Evolutionary conservation across 2,797 vertebrate species (phyloP).

Genomic region (Trachops cirrhosus): DNA sequence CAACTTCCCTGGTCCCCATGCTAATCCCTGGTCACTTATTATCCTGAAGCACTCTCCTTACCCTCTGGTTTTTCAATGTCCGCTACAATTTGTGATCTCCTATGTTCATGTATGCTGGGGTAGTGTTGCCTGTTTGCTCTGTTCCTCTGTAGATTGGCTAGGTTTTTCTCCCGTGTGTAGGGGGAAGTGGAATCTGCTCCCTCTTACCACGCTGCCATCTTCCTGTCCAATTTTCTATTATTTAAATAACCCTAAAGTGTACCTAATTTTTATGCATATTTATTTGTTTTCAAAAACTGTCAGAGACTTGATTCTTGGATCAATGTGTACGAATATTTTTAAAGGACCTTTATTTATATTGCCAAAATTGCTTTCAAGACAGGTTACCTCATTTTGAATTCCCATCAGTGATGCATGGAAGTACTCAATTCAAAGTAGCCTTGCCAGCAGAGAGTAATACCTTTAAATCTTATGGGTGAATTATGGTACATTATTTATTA

Average conservation of each 20-base stretch:
- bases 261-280: not conserved
- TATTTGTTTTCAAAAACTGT: not conserved
- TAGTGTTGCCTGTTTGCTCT: too few species aligned
- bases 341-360: not conserved
- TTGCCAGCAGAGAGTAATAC: not conserved
- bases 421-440: not conserved
- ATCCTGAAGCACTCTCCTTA: too few species aligned
- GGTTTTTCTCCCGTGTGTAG: too few species aligned
- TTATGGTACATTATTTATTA: not conserved
- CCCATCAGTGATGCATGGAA: not conserved
- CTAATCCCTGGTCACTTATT: too few species aligned
- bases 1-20: too few species aligned
- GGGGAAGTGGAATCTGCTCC: too few species aligned
- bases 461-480: not conserved
- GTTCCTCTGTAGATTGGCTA: too few species aligned
- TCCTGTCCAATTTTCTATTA: not conserved
- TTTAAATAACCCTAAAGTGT: not conserved
- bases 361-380: conserved; percentile 1
- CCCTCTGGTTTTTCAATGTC: too few species aligned
- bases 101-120: too few species aligned
- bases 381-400: not conserved
- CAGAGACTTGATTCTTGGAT: not conserved
- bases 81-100: too few species aligned
- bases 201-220: too few species aligned
- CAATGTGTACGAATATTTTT: not conserved